Evolutionary conservation across 1,140 invertebrate genomes (phyloP).

Genomic region (Coptotermes formosanus): DNA sequence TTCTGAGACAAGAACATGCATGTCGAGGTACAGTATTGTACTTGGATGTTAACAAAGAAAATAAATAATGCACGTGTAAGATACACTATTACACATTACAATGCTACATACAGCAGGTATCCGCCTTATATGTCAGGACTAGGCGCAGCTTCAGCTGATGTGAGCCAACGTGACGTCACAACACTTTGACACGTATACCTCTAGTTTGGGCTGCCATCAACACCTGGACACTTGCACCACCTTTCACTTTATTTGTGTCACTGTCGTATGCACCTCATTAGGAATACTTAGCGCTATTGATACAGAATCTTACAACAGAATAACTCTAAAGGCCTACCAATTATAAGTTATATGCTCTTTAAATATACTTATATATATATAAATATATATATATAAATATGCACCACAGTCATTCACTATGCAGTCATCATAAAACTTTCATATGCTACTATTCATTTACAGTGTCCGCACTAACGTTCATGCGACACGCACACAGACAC

Average conservation of each 20-base stretch:
- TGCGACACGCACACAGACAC: not conserved
- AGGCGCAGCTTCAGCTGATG: not conserved
- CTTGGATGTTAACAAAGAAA: not conserved
- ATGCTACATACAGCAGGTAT: conserved; percentile 1
- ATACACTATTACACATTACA: not conserved
- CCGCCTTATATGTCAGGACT: not conserved
- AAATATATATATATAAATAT: not conserved
- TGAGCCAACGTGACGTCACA: not conserved
- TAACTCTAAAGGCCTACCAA: not conserved
- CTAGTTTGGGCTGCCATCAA: not conserved
- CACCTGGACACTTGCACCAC: not conserved
- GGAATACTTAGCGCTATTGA: not conserved
- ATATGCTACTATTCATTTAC: not conserved
- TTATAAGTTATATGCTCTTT: conserved; percentile 8
- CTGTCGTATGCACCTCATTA: not conserved
- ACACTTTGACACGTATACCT: conserved; percentile 10
- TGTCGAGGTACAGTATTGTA: conserved; percentile 10
- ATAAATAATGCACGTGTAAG: conserved; percentile 8
- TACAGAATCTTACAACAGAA: not conserved
- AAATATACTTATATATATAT: not conserved
- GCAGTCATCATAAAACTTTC: not conserved
- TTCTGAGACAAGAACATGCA: not conserved
- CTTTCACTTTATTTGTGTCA: not conserved
- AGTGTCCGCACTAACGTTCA: not conserved
- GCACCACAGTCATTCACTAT: not conserved